Evolutionary conservation across 2,888 invertebrate species (phyloP).

Genomic region (Drosophila birchii): DNA sequence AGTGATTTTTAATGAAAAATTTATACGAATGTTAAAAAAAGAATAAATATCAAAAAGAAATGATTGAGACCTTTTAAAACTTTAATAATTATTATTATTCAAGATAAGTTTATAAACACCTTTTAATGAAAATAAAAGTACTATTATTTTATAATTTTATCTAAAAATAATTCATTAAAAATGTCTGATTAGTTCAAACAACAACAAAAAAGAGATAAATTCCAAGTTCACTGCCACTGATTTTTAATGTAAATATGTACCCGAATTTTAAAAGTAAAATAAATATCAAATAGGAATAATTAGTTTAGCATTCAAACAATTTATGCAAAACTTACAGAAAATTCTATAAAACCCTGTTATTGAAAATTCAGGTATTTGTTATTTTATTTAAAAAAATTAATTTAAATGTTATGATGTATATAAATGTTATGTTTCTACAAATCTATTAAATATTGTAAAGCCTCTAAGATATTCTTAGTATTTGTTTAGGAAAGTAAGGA

Average conservation of each 20-base stretch:
- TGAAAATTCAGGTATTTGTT: no score
- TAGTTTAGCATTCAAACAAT: neutral
- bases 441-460: neutral
- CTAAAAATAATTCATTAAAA: no score
- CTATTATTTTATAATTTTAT: no score
- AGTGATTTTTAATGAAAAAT: neutral
- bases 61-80: no score
- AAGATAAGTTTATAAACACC: no score
- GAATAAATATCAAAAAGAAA: neutral
- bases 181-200: constrained; percentile 41
- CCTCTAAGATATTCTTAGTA: neutral
- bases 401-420: no score
- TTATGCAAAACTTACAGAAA: neutral
- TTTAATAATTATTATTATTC: no score
- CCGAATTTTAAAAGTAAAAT: neutral
- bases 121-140: no score
- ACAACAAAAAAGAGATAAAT: constrained; percentile 57
- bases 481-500: no score
- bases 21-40: neutral
- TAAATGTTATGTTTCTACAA: no score
- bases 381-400: no score
- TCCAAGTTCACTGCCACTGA: constrained; percentile 38
- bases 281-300: neutral
- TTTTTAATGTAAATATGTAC: neutral
- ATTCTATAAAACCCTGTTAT: no score